phyloP scores from a whole-genome alignment of 2,888 invertebrate genomes.

The Mimachlamys varia region DNA sequence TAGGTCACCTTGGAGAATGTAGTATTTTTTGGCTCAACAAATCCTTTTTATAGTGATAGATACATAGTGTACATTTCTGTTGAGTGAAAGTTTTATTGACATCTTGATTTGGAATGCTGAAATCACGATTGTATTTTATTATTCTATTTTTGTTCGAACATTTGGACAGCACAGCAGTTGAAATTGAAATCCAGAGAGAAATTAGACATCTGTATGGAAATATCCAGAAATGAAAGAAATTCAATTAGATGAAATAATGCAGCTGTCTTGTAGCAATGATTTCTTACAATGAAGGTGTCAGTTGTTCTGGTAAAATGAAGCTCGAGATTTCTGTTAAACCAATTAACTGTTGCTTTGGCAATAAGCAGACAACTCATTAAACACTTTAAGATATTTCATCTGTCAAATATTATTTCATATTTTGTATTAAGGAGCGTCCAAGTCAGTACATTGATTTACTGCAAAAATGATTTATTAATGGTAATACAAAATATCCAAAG shows the following conservation, averaged over 20 bases:
- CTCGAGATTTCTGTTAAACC: neutral
- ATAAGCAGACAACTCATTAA: slow-evolving; percentile 14
- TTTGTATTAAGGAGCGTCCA: neutral
- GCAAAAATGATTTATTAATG: neutral
- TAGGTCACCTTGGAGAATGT: too few species aligned
- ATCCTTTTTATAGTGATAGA: too few species aligned
- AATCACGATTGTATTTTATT: too few species aligned
- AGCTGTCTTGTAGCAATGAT: neutral
- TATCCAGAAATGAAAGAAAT: neutral
- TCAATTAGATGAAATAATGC: neutral
- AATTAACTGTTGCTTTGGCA: slow-evolving; percentile 11
- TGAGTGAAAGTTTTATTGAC: too few species aligned
- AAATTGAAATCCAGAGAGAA: neutral
- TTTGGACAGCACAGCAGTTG: too few species aligned
- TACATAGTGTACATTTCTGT: too few species aligned
- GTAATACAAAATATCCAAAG: too few species aligned
- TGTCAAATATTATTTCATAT: neutral
- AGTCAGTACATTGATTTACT: neutral
- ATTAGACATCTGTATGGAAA: neutral
- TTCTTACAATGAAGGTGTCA: neutral
- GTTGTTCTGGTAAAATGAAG: neutral
- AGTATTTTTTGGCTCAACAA: too few species aligned
- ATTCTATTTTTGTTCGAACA: too few species aligned
- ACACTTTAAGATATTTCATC: neutral
- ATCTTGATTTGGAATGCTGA: too few species aligned